These are phyloP conservation scores for Drosophila sp. DNA, from an alignment of 1,140 invertebrate genomes.

Conservation along the genomic window DNA sequence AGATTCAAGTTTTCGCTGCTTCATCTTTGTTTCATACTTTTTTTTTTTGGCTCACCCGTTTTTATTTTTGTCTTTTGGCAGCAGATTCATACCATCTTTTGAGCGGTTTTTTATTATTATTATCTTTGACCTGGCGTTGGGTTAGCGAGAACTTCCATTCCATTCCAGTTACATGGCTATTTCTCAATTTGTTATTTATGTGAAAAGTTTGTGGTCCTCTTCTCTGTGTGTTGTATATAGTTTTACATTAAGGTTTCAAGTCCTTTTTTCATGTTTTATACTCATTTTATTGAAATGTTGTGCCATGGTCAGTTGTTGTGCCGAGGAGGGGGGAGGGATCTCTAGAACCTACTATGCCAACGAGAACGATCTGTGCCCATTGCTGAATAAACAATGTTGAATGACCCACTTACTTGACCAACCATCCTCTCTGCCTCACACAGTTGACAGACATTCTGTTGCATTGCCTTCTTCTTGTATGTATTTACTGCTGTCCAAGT, in stretches of 20 bases:
- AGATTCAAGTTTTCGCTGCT: slow-evolving; percentile 48
- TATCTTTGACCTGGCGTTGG: slow-evolving; percentile 61
- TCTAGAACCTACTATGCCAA: no score
- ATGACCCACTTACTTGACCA: slow-evolving; percentile 38
- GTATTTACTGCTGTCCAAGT: slow-evolving; percentile 10
- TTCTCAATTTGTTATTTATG: slow-evolving; percentile 61
- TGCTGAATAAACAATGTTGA: slow-evolving; percentile 42
- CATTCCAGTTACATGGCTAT: slow-evolving; percentile 19
- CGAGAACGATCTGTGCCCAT: slow-evolving; percentile 5
- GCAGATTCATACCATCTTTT: slow-evolving; percentile 37
- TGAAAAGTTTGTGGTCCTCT: slow-evolving; percentile 44
- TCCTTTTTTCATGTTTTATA: not conserved
- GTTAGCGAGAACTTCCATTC: not conserved
- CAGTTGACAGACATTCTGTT: slow-evolving; percentile 22
- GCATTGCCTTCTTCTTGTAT: not conserved
- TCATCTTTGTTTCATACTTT: slow-evolving; percentile 7
- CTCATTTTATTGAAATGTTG: no score
- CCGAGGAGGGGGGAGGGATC: no score
- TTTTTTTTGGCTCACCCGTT: slow-evolving; percentile 35
- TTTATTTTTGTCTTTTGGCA: slow-evolving; percentile 50
- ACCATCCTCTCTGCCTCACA: slow-evolving; percentile 24
- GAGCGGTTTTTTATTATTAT: slow-evolving; percentile 74
- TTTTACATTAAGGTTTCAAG: slow-evolving; percentile 15
- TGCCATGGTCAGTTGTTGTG: no score
- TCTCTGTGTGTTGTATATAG: slow-evolving; percentile 21